Base-by-base conservation (phyloP, 2,113 vertebrate species). In the Coreoperca whiteheadi region DNA sequence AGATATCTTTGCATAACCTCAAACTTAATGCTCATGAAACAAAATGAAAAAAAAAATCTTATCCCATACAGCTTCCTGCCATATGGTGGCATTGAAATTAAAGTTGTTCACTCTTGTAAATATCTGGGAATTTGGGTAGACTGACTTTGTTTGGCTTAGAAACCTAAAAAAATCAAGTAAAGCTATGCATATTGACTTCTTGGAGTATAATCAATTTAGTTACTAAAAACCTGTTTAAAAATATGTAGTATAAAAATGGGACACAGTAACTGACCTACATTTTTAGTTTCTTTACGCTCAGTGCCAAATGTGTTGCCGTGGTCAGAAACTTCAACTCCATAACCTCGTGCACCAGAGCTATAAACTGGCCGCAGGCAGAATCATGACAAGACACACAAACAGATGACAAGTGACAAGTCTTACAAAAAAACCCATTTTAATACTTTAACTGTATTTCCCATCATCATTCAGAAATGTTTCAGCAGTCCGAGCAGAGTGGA, bases 351-450 rank as follows among this genome's bases (percentile, higher is more conserved):
- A 39, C 4, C 10, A 30, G 10, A 53, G 23, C 1, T 4, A 32
- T 10, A 15, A 41, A 30, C 32, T 30, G 32, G 32, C 32, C 6
- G 32, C 32, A 34, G 32, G 32, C 6, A 18, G 54, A 71, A 43
- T 32, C 48, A 77, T n/a, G 68, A 66, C 41, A 39, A 77, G 57
- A 73, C 6, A 76, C 51, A 72, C 51, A 84, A 46, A 90, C 5
- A 89, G 11, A 89, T 7, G 34, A 86, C 64, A 53, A 61, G 48
- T n/a, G 77, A 89, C 87, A 71, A 83, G 34, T 74, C 37, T 83
- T 93, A 92, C 72, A 93, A 91, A 95, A 92, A 51, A 83, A 95
- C 88, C 86, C 73, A 77, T 89, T 95, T 94, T 94, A 93, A 94
- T 96, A 92, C 79, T 85, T 89, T 90, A 89, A 93, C 79, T 76